These are phyloP conservation scores for Hephaestus fuliginosus DNA, from an alignment of 2,797 vertebrate genomes.

Conservation along the genomic window DNA sequence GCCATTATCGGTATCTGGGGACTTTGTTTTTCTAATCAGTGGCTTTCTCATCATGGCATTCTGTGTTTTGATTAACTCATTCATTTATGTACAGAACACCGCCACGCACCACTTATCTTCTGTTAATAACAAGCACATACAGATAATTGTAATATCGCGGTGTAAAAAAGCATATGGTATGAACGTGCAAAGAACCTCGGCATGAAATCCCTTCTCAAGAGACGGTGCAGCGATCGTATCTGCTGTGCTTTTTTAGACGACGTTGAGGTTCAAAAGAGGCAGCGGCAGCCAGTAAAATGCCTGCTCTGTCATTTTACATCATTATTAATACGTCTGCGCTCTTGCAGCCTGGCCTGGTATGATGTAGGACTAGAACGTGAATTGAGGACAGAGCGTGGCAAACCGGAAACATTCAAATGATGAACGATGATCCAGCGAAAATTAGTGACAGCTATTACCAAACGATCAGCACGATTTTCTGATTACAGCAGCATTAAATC, in stretches of 20 bases:
- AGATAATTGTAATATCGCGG: conserved; percentile 8
- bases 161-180: neutral
- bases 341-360: conserved; percentile 22
- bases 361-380: conserved; percentile 49
- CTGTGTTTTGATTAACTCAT: conserved; percentile 42
- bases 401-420: conserved; percentile 52
- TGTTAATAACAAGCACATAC: conserved; percentile 9
- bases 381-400: conserved; percentile 45
- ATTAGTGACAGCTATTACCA: conserved; percentile 63
- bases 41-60: conserved; percentile 36
- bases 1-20: conserved; percentile 42
- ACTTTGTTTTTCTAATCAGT: conserved; percentile 61
- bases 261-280: conserved; percentile 32
- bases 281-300: conserved; percentile 8
- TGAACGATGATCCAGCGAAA: conserved; percentile 58
- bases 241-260: conserved; percentile 27
- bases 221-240: conserved; percentile 22
- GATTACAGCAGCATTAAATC: conserved; percentile 60
- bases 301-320: conserved; percentile 35
- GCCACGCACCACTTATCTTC: conserved; percentile 28
- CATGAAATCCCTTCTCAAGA: neutral
- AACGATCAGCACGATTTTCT: conserved; percentile 49
- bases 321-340: conserved; percentile 48
- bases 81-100: conserved; percentile 19
- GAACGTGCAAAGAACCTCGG: conserved; percentile 11